These are phyloP conservation scores for Pelusios castaneus DNA, from an alignment of 2,113 vertebrate species.

Conservation along the genomic window DNA sequence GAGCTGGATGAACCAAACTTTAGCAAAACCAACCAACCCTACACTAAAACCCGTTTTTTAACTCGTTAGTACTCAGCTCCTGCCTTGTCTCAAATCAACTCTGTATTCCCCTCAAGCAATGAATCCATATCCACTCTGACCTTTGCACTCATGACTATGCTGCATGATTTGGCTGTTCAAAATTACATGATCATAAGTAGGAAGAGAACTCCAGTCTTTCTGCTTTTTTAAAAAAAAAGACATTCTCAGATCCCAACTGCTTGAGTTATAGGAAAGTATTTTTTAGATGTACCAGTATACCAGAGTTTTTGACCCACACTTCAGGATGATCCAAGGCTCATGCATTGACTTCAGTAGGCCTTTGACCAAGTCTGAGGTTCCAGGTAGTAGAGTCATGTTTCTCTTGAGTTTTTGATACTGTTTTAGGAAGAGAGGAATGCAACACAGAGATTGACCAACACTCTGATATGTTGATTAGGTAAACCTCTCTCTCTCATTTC, in stretches of 20 bases:
- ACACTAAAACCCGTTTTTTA: neutral
- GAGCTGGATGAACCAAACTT: neutral
- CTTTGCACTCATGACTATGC: neutral
- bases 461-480: neutral
- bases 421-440: neutral
- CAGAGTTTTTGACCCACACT: neutral
- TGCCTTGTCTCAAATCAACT: neutral
- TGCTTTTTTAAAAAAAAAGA: neutral
- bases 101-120: neutral
- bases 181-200: neutral
- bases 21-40: neutral
- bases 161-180: neutral
- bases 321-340: neutral
- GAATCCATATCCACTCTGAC: neutral
- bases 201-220: neutral
- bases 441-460: neutral
- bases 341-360: neutral
- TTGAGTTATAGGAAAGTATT: neutral
- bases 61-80: neutral
- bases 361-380: neutral
- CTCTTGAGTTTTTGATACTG: neutral
- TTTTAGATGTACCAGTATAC: neutral
- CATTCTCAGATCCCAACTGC: neutral
- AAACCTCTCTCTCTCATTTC: neutral
- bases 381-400: neutral